phyloP scores from a whole-genome alignment of 2,888 invertebrate species.

The Saturnia japonica region DNA sequence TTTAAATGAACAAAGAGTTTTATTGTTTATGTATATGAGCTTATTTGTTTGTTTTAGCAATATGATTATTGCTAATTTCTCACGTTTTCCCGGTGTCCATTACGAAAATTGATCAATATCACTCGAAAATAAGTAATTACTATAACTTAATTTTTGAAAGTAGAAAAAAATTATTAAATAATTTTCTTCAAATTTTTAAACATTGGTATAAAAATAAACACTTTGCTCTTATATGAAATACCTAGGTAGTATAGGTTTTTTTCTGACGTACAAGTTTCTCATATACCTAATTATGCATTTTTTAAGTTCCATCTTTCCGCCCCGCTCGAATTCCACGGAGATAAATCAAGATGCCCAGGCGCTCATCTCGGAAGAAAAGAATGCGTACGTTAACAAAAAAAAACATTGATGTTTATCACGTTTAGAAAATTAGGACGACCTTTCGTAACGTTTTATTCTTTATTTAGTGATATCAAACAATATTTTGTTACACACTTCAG shows the following conservation, averaged over 20 bases:
- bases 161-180: neutral
- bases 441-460: conserved; percentile 1
- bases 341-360: conserved; percentile 38
- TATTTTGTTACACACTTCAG: neutral
- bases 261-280: neutral
- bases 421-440: conserved; percentile 15
- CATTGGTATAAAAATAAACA: neutral
- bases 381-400: conserved; percentile 36
- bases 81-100: neutral
- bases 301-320: conserved; percentile 40
- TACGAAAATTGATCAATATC: neutral
- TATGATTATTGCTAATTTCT: no score
- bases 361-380: conserved; percentile 27
- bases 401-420: conserved; percentile 38
- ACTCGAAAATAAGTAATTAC: neutral
- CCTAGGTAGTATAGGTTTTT: neutral
- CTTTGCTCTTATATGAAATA: neutral
- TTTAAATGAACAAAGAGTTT: neutral
- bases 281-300: neutral
- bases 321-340: conserved; percentile 53
- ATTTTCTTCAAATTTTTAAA: neutral
- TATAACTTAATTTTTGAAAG: neutral
- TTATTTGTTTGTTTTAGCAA: no score
- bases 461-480: neutral
- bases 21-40: neutral